These are phyloP conservation scores for Craterocephalus amniculus DNA, from an alignment of 2,797 vertebrate genomes.

Conservation along the genomic window DNA sequence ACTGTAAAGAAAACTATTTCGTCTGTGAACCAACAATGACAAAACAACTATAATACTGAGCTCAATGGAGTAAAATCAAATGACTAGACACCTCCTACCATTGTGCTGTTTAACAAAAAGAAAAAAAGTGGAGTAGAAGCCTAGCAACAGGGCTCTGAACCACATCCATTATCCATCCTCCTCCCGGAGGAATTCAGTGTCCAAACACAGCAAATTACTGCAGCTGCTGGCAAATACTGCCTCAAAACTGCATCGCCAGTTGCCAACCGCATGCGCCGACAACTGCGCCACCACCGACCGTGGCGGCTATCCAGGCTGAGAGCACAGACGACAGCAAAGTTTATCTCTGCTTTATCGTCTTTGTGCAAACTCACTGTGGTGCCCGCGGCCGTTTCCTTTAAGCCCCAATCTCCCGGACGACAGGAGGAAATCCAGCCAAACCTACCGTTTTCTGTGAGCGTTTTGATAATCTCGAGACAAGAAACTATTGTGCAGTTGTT, in stretches of 20 bases:
- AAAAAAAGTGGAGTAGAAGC: conserved; percentile 39
- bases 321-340: conserved; percentile 21
- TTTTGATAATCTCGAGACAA: conserved; percentile 60
- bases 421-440: conserved; percentile 43
- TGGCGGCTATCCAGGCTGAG: conserved; percentile 48
- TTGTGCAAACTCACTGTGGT: conserved; percentile 40
- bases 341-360: conserved; percentile 67
- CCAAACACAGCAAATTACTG: conserved; percentile 76
- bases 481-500: conserved; percentile 48
- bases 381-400: conserved; percentile 43
- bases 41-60: not conserved
- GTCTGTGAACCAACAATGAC: conserved; percentile 13
- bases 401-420: conserved; percentile 46
- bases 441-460: conserved; percentile 35
- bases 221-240: conserved; percentile 76
- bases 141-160: conserved; percentile 61
- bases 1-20: not conserved
- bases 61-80: conserved; percentile 11
- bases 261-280: conserved; percentile 71
- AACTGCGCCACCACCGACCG: conserved; percentile 67
- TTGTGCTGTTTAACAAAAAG: conserved; percentile 25
- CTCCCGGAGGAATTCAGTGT: conserved; percentile 72
- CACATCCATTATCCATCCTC: conserved; percentile 65
- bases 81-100: conserved; percentile 16
- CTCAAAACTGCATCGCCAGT: conserved; percentile 59